phyloP scores from a whole-genome alignment of 2,113 vertebrate genomes.

The Chinchilla lanigera region DNA sequence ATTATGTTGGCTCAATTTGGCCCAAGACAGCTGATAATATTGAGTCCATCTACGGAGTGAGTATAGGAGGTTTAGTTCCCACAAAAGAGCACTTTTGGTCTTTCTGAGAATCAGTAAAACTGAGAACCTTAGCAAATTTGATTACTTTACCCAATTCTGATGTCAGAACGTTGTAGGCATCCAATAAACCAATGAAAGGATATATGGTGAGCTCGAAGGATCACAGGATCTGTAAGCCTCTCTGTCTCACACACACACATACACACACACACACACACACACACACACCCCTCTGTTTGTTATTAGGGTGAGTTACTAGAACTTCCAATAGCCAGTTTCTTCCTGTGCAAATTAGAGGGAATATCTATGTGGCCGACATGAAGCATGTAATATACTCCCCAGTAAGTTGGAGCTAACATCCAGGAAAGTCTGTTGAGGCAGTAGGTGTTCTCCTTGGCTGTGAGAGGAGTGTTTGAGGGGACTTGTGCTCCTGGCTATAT shows the following conservation, averaged over 20 bases:
- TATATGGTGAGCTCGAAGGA: background rate
- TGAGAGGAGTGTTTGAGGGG: rapidly evolving
- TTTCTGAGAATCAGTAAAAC: constrained; percentile 30
- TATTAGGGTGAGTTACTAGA: background rate
- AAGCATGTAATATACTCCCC: background rate
- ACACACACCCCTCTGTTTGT: background rate
- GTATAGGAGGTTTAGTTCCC: background rate
- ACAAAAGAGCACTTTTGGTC: background rate
- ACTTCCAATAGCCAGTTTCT: background rate
- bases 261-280: background rate
- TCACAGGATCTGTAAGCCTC: rapidly evolving
- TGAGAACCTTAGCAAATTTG: constrained; percentile 22
- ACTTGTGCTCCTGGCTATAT: background rate
- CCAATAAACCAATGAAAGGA: background rate
- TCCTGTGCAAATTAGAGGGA: background rate
- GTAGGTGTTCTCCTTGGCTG: rapidly evolving
- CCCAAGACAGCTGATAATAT: background rate
- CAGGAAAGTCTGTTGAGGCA: background rate
- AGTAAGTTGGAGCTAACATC: background rate
- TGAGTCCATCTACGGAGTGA: background rate
- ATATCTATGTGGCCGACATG: background rate
- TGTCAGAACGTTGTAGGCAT: background rate
- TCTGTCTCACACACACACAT: background rate
- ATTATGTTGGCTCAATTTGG: constrained; percentile 41
- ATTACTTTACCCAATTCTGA: constrained; percentile 33